phyloP scores from a whole-genome alignment of 1,140 invertebrate genomes.

The Drosophila asahinai region DNA sequence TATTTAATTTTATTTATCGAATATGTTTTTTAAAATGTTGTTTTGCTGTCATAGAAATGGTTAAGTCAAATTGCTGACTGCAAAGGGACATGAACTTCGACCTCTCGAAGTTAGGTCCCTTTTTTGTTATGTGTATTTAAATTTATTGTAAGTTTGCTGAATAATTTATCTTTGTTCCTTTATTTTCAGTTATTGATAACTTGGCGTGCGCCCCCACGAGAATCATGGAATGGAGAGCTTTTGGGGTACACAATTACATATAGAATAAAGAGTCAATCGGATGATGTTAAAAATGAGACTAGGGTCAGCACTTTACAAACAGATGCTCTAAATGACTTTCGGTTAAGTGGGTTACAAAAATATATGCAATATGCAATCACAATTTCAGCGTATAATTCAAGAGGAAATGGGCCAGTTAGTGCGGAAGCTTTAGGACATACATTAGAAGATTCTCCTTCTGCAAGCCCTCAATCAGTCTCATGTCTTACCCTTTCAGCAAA shows the following conservation, averaged over 20 bases:
- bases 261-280: conserved; percentile 86
- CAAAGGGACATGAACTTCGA: too few relatives aligned
- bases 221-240: conserved; percentile 92
- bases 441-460: conserved; percentile 91
- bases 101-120: too few relatives aligned
- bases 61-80: too few relatives aligned
- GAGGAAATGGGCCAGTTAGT: conserved; percentile 91
- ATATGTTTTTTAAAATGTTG: too few relatives aligned
- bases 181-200: conserved; percentile 88
- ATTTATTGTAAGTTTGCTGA: neutral
- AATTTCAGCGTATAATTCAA: conserved; percentile 92
- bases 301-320: conserved; percentile 86
- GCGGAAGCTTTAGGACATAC: conserved; percentile 90
- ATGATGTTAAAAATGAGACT: conserved; percentile 85
- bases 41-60: too few relatives aligned
- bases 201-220: conserved; percentile 91
- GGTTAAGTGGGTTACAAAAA: conserved; percentile 89
- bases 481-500: conserved; percentile 89
- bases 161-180: neutral
- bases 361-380: conserved; percentile 92
- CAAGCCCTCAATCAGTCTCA: conserved; percentile 88
- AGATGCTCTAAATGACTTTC: conserved; percentile 87
- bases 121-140: too few relatives aligned
- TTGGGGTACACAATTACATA: conserved; percentile 91
- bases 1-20: too few relatives aligned